phyloP scores from a whole-genome alignment of 2,797 vertebrate species.

The Lepus townsendii region DNA sequence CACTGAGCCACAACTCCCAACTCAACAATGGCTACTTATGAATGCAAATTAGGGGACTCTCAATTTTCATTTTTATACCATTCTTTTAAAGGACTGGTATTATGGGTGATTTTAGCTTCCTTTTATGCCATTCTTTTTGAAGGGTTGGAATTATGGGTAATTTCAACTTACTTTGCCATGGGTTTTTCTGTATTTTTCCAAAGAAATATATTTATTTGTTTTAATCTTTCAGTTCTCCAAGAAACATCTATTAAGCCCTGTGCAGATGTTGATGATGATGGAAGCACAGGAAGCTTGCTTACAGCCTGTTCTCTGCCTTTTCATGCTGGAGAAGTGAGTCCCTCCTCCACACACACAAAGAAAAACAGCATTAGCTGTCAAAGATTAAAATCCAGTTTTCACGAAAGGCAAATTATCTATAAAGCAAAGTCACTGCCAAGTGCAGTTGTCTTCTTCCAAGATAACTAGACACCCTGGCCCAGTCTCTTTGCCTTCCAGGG shows the following conservation, averaged over 20 bases:
- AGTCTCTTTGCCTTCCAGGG: not conserved
- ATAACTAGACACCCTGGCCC: not conserved
- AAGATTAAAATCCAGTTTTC: not conserved
- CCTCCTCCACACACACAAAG: not conserved
- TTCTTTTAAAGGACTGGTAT: not conserved
- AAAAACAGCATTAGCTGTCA: not conserved
- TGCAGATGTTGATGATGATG: not conserved
- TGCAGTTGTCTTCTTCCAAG: not conserved
- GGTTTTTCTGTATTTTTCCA: slow-evolving; percentile 48
- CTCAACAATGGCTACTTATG: not conserved
- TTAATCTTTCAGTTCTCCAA: slow-evolving; percentile 9
- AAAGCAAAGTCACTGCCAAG: not conserved
- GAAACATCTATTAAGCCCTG: not conserved
- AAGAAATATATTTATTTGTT: not conserved
- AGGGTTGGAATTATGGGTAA: not conserved
- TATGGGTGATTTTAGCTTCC: not conserved
- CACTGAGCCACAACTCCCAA: too few relatives aligned
- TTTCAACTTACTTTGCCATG: slow-evolving; percentile 5
- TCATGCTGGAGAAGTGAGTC: not conserved
- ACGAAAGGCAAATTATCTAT: not conserved
- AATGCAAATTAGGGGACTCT: not conserved
- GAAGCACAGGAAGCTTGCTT: not conserved
- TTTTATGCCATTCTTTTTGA: not conserved
- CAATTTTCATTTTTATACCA: not conserved
- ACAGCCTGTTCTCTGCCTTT: not conserved